These are phyloP conservation scores for Drosophila paramelanica DNA, from an alignment of 2,888 invertebrate species.

Conservation along the genomic window DNA sequence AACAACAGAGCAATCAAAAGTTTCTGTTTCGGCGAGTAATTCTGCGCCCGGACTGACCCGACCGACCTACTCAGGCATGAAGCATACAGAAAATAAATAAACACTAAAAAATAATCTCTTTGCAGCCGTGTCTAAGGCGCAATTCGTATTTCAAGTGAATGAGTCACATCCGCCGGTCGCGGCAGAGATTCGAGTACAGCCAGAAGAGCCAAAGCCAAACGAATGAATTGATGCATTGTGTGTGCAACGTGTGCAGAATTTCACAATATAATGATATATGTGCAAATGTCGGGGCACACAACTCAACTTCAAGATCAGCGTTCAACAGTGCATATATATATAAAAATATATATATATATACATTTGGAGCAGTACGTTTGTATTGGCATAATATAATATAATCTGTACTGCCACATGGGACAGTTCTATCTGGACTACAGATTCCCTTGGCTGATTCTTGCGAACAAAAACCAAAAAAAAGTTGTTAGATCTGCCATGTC, in stretches of 20 bases:
- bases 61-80: constrained; percentile 69
- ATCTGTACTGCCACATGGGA: constrained; percentile 21
- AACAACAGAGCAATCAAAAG: constrained; percentile 7
- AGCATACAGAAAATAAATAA: constrained; percentile 53
- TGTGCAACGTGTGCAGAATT: constrained; percentile 69
- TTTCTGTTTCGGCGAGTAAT: constrained; percentile 10
- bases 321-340: constrained; percentile 17
- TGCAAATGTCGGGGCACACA: constrained; percentile 21
- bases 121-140: constrained; percentile 27
- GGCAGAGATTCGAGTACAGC: constrained; percentile 30
- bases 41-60: constrained; percentile 16
- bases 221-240: constrained; percentile 61
- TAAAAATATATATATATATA: background rate
- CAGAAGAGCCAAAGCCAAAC: constrained; percentile 5
- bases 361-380: background rate
- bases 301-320: constrained; percentile 42
- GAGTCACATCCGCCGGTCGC: constrained; percentile 68
- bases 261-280: constrained; percentile 59
- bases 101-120: constrained; percentile 37
- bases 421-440: constrained; percentile 43
- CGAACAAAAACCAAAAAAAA: constrained; percentile 18
- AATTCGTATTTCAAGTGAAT: constrained; percentile 56
- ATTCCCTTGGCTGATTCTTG: constrained; percentile 40
- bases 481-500: constrained; percentile 42
- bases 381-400: background rate